Evolutionary conservation across 2,797 vertebrate genomes (phyloP).

Genomic region (Pterois miles): DNA sequence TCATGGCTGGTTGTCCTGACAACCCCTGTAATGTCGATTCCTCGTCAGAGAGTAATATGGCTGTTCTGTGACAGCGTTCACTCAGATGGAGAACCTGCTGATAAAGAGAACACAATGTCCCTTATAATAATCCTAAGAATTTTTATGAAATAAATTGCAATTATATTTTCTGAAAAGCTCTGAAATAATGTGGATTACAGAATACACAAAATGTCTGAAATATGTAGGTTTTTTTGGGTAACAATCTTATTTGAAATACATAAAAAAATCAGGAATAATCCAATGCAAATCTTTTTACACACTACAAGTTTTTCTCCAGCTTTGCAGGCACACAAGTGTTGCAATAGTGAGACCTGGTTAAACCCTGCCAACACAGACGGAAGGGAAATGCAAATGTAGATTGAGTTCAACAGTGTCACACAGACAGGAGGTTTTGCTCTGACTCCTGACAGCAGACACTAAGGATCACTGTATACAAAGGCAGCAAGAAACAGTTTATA

Average conservation of each 20-base stretch:
- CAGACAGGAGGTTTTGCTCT: constrained; percentile 9
- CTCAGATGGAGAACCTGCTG: constrained; percentile 55
- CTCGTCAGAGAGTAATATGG: constrained; percentile 83
- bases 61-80: constrained; percentile 77
- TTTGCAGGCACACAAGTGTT: constrained; percentile 14
- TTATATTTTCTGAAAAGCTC: background rate
- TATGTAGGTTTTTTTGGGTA: background rate
- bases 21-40: constrained; percentile 84
- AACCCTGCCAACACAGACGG: background rate
- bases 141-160: background rate
- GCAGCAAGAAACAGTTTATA: background rate
- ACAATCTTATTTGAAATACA: background rate
- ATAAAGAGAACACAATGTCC: background rate
- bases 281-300: background rate
- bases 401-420: constrained; percentile 18
- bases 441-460: constrained; percentile 15
- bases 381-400: constrained; percentile 30
- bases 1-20: constrained; percentile 93
- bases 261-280: constrained; percentile 5
- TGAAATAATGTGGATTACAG: background rate
- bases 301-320: background rate
- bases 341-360: background rate
- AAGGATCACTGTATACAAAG: constrained; percentile 10
- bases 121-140: background rate
- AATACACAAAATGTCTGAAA: background rate